Evolutionary conservation across 1,140 invertebrate genomes (phyloP), one percentile per base, ranked within the genome.

Genomic region (Diorhabda elongata): DNA sequence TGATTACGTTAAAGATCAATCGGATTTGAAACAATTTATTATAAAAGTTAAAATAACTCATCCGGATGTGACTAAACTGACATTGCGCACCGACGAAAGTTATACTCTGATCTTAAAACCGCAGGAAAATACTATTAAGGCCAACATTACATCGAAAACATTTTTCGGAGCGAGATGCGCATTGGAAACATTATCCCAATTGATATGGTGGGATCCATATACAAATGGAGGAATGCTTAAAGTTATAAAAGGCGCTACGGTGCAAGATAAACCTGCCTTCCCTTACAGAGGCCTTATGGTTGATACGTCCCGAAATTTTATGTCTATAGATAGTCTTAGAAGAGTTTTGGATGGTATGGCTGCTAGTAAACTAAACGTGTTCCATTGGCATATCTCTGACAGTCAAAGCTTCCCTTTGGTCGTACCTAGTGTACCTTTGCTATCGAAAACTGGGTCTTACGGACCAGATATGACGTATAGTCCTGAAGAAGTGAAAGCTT

Each of bases 341-440:
- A 83, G 88, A 11, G 91, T 91, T 0, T 84, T 95, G 11, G 87
- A 91, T 66, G 92, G 85, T 0, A 92, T 95, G 88, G 88, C 89
- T 3, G 85, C 90, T 9, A 87, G 86, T 67, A 95, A 95, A 82
- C 82, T 95, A 62, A 95, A 95, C 82, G 89, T 91, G 5, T 89
- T 95, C 66, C 93, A 95, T 79, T 94, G 92, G 92, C 93, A 95
- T 76, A 85, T 91, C 0, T 92, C 91, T 2, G 93, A 94, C 77
- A 88, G 89, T 0, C 92, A 95, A 74, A 92, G 91, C 75, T 94
- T 94, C 80, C 92, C 92, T 0, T 85, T 93, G 70, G 81, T 87
- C 47, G 85, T 91, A 3, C 83, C 87, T 8, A 84, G 86, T 67
- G 87, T 89, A 44, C 92, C 92, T 0, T 84, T 90, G 72, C 81